Percentiles rank a stretch among this genome's conserved stretches.
Conservation (phyloP, 1,140 invertebrate genomes). For the Tachypleus tridentatus region DNA sequence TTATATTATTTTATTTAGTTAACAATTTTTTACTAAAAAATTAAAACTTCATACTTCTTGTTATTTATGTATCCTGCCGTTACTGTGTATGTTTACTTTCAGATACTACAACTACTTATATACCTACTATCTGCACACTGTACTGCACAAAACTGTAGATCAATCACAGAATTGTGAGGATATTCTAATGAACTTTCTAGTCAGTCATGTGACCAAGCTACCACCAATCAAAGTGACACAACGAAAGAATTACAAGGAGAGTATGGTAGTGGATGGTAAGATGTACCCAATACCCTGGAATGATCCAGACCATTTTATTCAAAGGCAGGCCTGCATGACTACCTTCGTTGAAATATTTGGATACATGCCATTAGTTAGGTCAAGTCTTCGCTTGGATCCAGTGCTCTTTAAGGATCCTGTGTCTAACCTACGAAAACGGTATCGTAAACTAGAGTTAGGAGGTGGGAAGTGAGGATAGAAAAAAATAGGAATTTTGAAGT, state of each 20-base stretch:
- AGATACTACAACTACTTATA: constrained; percentile 86
- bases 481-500: too few relatives aligned
- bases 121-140: constrained; percentile 61
- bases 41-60: too few relatives aligned
- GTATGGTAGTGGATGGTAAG: constrained; percentile 18
- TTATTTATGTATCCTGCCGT: too few relatives aligned
- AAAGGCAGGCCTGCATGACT: constrained; percentile 71
- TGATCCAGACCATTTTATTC: constrained; percentile 84
- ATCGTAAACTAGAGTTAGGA: constrained; percentile 71
- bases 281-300: constrained; percentile 56
- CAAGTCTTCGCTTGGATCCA: constrained; percentile 80
- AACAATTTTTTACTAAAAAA: too few relatives aligned
- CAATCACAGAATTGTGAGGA: constrained; percentile 90
- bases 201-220: constrained; percentile 78
- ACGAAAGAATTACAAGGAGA: constrained; percentile 79
- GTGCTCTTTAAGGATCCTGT: constrained; percentile 91
- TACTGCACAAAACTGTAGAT: constrained; percentile 61
- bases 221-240: constrained; percentile 93
- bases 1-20: too few relatives aligned
- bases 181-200: constrained; percentile 91
- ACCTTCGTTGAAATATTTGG: constrained; percentile 83
- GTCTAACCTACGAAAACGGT: constrained; percentile 88
- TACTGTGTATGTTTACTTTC: background rate
- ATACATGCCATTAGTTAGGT: constrained; percentile 86
- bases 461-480: constrained; percentile 9